These are phyloP conservation scores for Thamnaconus septentrionalis DNA, from an alignment of 2,113 vertebrate species.

Conservation along the genomic window DNA sequence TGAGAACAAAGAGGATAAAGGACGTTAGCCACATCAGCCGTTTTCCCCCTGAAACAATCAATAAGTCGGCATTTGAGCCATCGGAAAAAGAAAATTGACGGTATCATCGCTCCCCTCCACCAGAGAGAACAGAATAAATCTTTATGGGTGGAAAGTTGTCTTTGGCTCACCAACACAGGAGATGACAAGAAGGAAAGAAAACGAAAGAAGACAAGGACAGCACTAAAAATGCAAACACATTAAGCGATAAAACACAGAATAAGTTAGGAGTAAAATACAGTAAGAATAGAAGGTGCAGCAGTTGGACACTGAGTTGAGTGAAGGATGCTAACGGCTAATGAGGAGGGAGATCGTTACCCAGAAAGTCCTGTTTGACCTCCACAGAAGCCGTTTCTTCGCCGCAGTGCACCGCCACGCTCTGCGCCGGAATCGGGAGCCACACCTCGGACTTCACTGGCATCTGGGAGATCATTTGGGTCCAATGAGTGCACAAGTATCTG, in stretches of 20 bases:
- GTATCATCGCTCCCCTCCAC: no score
- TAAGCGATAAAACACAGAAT: no score
- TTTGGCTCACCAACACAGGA: no score
- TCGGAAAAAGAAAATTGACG: slow-evolving; percentile 36
- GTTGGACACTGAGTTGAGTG: no score
- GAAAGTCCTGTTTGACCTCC: slow-evolving; percentile 62
- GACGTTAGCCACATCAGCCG: slow-evolving; percentile 15
- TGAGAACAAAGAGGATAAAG: slow-evolving; percentile 12
- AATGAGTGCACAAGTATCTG: not conserved
- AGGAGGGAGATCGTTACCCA: slow-evolving; percentile 42
- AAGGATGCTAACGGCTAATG: no score
- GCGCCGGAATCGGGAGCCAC: slow-evolving; percentile 19
- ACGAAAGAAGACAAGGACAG: no score
- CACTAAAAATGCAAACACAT: no score
- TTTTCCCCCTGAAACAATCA: slow-evolving; percentile 32
- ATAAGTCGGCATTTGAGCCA: slow-evolving; percentile 48
- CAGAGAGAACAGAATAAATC: no score
- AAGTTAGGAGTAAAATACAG: no score
- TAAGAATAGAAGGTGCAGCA: no score
- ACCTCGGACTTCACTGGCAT: slow-evolving; percentile 26
- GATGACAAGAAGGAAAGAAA: no score
- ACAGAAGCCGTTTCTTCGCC: slow-evolving; percentile 44
- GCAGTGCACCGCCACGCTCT: slow-evolving; percentile 52
- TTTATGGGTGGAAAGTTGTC: no score
- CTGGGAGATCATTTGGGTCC: slow-evolving; percentile 7